These are phyloP conservation scores for Tachina grossa DNA, from an alignment of 2,888 invertebrate genomes.

Conservation along the genomic window DNA sequence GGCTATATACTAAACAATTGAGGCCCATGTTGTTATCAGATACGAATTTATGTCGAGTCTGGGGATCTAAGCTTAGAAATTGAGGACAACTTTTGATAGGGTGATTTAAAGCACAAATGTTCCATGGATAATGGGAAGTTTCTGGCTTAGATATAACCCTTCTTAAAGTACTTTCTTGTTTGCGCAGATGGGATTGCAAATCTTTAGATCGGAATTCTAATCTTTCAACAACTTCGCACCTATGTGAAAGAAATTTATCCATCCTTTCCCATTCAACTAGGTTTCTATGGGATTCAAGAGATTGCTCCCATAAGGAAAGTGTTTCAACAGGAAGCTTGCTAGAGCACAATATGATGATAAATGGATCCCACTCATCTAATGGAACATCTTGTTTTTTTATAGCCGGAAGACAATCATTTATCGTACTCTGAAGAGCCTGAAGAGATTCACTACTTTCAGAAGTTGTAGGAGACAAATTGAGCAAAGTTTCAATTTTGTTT, in stretches of 20 bases:
- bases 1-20: too few relatives aligned
- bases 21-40: not conserved
- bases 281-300: not conserved
- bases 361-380: not conserved
- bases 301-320: not conserved
- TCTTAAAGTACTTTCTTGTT: not conserved
- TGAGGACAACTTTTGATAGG: not conserved
- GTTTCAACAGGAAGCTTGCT: not conserved
- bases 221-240: not conserved
- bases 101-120: not conserved
- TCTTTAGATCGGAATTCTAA: not conserved
- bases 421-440: not conserved
- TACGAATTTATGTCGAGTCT: not conserved
- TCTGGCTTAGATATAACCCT: not conserved
- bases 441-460: not conserved
- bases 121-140: not conserved
- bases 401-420: not conserved
- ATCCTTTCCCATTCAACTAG: not conserved
- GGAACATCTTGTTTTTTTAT: not conserved
- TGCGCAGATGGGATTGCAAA: not conserved
- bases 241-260: slow-evolving; percentile 1
- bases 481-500: not conserved
- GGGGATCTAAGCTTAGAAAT: not conserved
- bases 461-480: not conserved
- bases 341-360: not conserved